Percentiles rank a stretch among this genome's conserved stretches.
Evolutionary conservation across 2,113 vertebrate genomes (phyloP).

Genomic region (Lampris megalopsis): DNA sequence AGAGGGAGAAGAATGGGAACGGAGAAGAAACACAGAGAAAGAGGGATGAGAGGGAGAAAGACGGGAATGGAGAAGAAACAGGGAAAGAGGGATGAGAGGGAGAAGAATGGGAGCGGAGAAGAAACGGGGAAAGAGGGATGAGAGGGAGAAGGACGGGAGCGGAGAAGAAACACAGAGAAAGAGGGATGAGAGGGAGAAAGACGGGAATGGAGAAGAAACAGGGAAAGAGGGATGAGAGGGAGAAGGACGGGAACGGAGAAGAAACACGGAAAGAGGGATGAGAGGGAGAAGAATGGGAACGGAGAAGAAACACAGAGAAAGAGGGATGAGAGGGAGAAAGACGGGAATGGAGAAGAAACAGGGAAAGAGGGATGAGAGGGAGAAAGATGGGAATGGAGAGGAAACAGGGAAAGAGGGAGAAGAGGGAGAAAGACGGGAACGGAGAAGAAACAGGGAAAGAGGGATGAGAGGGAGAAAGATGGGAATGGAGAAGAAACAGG

Average conservation of each 20-base stretch:
- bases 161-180: neutral
- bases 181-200: no score
- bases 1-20: neutral
- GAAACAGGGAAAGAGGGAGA: neutral
- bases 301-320: neutral
- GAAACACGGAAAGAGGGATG: neutral
- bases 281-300: neutral
- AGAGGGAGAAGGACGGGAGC: no score
- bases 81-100: neutral
- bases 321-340: neutral
- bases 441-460: neutral
- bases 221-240: neutral
- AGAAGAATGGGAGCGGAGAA: no score
- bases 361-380: neutral
- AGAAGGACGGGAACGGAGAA: neutral
- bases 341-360: no score
- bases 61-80: conserved; percentile 2
- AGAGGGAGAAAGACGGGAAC: neutral
- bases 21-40: no score
- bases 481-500: no score
- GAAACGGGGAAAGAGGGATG: no score
- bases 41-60: neutral
- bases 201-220: no score
- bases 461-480: neutral
- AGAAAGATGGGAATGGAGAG: neutral